These are phyloP conservation scores for Nasonia longicornis DNA, from an alignment of 1,140 invertebrate species.

Conservation along the genomic window DNA sequence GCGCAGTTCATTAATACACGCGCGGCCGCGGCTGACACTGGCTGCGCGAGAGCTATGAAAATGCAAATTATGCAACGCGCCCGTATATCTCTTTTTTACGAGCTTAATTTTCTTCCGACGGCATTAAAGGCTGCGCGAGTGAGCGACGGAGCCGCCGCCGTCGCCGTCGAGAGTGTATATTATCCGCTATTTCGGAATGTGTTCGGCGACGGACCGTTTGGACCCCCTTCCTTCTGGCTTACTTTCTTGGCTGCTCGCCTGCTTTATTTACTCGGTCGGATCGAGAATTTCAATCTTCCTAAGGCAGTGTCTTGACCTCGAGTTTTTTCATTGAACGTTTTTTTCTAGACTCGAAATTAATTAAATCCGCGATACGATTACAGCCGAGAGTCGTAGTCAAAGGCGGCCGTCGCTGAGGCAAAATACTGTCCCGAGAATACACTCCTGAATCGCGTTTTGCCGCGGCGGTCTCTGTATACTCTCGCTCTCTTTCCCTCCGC, in stretches of 20 bases:
- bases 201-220: background rate
- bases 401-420: background rate
- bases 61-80: slow-evolving; percentile 54
- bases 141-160: background rate
- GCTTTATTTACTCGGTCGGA: background rate
- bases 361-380: slow-evolving; percentile 23
- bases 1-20: slow-evolving; percentile 40
- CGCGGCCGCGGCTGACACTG: background rate
- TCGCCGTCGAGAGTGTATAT: background rate
- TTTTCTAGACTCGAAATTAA: slow-evolving; percentile 11
- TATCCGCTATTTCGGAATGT: slow-evolving; percentile 38
- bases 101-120: slow-evolving; percentile 55
- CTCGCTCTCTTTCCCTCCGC: background rate
- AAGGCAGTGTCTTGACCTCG: background rate
- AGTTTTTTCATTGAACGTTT: background rate
- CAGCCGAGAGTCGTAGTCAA: background rate
- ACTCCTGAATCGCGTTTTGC: slow-evolving; percentile 40
- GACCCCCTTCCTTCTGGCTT: slow-evolving; percentile 10
- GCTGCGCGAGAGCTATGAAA: slow-evolving; percentile 48
- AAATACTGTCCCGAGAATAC: slow-evolving; percentile 30
- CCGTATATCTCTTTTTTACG: slow-evolving; percentile 56
- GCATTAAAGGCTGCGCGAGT: slow-evolving; percentile 48
- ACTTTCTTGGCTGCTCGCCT: background rate
- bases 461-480: slow-evolving; percentile 31
- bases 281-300: background rate